Evolutionary conservation across 2,888 invertebrate species (phyloP), one percentile per base, ranked within the genome.

Genomic region (Melieria picta): DNA sequence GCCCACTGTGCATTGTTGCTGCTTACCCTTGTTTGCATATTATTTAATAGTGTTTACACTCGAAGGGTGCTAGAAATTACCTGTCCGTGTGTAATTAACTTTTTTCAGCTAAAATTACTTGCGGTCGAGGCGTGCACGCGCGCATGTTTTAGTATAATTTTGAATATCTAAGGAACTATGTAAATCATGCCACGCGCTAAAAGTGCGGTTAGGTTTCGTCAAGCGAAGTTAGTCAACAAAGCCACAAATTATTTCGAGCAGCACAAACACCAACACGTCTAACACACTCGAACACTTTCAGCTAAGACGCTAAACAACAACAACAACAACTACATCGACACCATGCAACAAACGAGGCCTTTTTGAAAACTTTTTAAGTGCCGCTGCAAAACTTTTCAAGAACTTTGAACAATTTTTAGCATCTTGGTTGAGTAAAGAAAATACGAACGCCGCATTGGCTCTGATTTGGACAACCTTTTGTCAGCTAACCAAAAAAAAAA

Each of bases 51-150:
- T 71, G 72, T 67, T 74, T 74, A 72, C 72, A 77, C 71, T 74
- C 72, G 69, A 74, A 70, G 76, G 75, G 74, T 73, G 70, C 76
- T 67, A 64, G 69, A 78, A 79, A 76, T 80, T 77, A 75, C 77
- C 77, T 77, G 74, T 50, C 74, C 75, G 75, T 77, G 76, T 75
- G 75, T 77, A 77, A 77, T 77, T 77, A 76, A 77, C 75, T 75
- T 73, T 48, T 68, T 58, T 46, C 63, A 63, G 62, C 50, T 52
- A 67, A 52, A 67, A 52, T 67, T 67, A 60, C 13, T 61, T 67
- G 67, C 10, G 67, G 69, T 69, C 60, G 56, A 55, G 52, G 63
- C 69, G 46, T 62, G 46, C 63, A 69, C 69, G 67, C 67, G 67
- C 30, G 30, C 30, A 30, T 30, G 30, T 30, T 30, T 30, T 30